These are phyloP conservation scores for Chrysocyon brachyurus DNA, from an alignment of 2,797 vertebrate genomes.

Conservation along the genomic window DNA sequence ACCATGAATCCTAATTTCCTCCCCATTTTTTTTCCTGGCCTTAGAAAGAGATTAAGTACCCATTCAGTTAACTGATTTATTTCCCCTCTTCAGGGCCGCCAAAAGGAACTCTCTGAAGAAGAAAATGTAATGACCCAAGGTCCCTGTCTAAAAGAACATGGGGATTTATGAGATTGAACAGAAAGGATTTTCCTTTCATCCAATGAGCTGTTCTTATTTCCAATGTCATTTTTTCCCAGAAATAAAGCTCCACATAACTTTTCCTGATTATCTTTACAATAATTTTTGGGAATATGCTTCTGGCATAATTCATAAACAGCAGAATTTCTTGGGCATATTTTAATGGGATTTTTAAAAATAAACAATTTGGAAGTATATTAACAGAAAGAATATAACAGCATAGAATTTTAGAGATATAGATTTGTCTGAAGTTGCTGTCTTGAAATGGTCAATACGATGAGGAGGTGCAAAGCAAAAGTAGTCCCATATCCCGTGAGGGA, in stretches of 20 bases:
- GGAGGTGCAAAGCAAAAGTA: neutral
- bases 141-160: slow-evolving; percentile 51
- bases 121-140: slow-evolving; percentile 57
- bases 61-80: slow-evolving; percentile 59
- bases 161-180: slow-evolving; percentile 51
- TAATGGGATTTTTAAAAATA: neutral
- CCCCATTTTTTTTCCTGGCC: slow-evolving; percentile 11
- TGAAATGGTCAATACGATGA: neutral
- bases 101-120: slow-evolving; percentile 18
- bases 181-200: neutral
- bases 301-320: neutral
- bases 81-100: neutral
- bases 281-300: neutral
- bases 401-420: neutral
- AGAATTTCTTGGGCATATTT: neutral
- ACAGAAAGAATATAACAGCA: neutral
- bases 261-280: neutral
- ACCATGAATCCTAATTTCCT: slow-evolving; percentile 41
- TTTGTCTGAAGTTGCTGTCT: neutral
- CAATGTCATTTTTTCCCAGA: neutral
- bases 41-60: slow-evolving; percentile 56
- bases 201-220: neutral
- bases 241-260: neutral
- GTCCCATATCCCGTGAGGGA: neutral
- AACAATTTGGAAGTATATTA: neutral